These are phyloP conservation scores for Mesaphorura yosii DNA, from an alignment of 1,140 invertebrate genomes.

Conservation along the genomic window DNA sequence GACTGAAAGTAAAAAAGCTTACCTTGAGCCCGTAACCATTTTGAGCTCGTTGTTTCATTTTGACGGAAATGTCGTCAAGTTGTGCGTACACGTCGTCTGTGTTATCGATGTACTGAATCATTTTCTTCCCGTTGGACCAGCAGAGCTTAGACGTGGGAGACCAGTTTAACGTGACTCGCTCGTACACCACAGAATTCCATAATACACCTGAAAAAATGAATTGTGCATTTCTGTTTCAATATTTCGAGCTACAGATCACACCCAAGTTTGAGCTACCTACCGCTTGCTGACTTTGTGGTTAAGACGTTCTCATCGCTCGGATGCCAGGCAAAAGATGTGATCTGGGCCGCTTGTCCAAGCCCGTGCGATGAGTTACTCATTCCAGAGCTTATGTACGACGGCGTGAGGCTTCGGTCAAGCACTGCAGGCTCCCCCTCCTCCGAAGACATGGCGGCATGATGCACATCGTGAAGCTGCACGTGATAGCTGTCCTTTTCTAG, in stretches of 20 bases:
- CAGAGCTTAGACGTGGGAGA: slow-evolving; percentile 62
- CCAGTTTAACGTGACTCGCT: slow-evolving; percentile 41
- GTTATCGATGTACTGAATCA: slow-evolving; percentile 46
- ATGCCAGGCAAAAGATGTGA: slow-evolving; percentile 74
- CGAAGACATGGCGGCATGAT: slow-evolving; percentile 52
- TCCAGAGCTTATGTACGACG: slow-evolving; percentile 32
- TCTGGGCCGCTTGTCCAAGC: not conserved
- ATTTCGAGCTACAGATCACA: slow-evolving; percentile 2
- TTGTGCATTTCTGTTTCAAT: not conserved
- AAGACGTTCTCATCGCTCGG: slow-evolving; percentile 61
- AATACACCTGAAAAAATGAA: slow-evolving; percentile 41
- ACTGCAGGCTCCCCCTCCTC: slow-evolving; percentile 62
- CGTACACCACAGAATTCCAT: slow-evolving; percentile 57
- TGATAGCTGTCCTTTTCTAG: slow-evolving; percentile 55
- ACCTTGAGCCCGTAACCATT: slow-evolving; percentile 67
- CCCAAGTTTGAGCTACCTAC: slow-evolving; percentile 34
- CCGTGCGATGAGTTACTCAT: too few relatives aligned
- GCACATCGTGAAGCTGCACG: slow-evolving; percentile 67
- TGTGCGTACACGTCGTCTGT: slow-evolving; percentile 42
- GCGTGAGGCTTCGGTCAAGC: slow-evolving; percentile 52
- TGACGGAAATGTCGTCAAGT: slow-evolving; percentile 57
- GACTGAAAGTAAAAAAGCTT: too few relatives aligned
- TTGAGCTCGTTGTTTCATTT: slow-evolving; percentile 57
- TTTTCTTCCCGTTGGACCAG: slow-evolving; percentile 60
- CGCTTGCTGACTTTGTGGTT: slow-evolving; percentile 52